Evolutionary conservation across 2,888 invertebrate species (phyloP).

Genomic region (Tridacna gigas): DNA sequence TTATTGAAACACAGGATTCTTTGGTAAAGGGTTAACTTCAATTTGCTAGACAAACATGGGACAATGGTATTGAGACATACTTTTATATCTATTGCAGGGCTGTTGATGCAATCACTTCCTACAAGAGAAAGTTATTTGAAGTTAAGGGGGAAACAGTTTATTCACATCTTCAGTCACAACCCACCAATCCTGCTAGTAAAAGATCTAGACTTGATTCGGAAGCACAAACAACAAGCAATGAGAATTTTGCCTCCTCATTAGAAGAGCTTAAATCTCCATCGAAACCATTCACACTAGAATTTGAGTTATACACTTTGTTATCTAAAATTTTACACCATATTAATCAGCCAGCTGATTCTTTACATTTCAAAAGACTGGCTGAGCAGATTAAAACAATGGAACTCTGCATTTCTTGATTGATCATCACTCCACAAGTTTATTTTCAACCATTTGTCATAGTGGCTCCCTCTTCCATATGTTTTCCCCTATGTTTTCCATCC

Average conservation of each 20-base stretch:
- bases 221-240: not conserved
- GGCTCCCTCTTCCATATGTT: too few species aligned
- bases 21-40: too few species aligned
- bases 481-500: too few species aligned
- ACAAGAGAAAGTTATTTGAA: conserved; percentile 15
- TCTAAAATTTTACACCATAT: conserved; percentile 47
- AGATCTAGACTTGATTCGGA: not conserved
- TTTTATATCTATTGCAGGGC: not conserved
- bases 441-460: too few species aligned
- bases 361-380: conserved; percentile 66
- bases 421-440: too few species aligned
- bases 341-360: conserved; percentile 58
- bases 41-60: too few species aligned
- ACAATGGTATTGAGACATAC: too few species aligned
- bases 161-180: not conserved
- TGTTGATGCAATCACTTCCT: conserved; percentile 10
- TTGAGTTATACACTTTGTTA: conserved; percentile 55
- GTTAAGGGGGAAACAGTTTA: not conserved
- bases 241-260: conserved; percentile 6
- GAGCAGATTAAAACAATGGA: conserved; percentile 52
- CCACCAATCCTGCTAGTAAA: not conserved
- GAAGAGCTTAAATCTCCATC: conserved; percentile 8
- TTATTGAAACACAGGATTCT: too few species aligned
- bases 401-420: too few species aligned
- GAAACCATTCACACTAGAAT: conserved; percentile 42